phyloP scores from a whole-genome alignment of 2,888 invertebrate genomes.

The Limnephilus auricula region DNA sequence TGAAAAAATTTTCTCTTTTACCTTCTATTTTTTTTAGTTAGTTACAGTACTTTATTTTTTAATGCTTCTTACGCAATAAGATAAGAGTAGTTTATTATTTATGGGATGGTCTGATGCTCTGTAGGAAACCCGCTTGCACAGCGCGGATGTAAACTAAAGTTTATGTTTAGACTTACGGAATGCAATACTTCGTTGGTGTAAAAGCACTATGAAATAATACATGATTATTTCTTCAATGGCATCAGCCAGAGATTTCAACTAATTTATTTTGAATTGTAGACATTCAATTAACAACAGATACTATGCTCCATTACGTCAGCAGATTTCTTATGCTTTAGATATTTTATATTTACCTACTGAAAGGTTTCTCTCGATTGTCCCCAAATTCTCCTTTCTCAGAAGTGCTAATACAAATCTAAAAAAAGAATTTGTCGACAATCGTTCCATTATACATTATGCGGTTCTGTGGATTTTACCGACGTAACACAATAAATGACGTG shows the following conservation, averaged over 20 bases:
- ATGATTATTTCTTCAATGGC: too few species aligned
- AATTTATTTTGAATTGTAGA: background rate
- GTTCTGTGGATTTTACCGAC: background rate
- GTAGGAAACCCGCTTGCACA: too few species aligned
- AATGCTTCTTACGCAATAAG: too few species aligned
- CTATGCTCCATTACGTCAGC: background rate
- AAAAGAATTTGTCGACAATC: background rate
- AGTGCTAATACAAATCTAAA: background rate
- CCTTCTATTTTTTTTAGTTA: too few species aligned
- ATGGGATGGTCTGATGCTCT: too few species aligned
- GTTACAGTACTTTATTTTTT: too few species aligned
- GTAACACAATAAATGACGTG: background rate
- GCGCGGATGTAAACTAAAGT: too few species aligned
- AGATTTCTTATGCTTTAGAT: background rate
- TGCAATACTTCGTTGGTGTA: too few species aligned
- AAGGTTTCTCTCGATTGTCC: background rate
- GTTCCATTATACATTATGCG: background rate
- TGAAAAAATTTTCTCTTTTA: too few species aligned
- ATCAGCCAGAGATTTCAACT: too few species aligned
- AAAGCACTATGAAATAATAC: too few species aligned
- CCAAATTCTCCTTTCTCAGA: background rate
- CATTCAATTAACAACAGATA: background rate
- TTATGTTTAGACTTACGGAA: too few species aligned
- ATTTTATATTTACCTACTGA: background rate
- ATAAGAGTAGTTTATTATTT: background rate